Conservation (phyloP, 2,113 vertebrate species). For the Ptychochromis oligacanthus region DNA sequence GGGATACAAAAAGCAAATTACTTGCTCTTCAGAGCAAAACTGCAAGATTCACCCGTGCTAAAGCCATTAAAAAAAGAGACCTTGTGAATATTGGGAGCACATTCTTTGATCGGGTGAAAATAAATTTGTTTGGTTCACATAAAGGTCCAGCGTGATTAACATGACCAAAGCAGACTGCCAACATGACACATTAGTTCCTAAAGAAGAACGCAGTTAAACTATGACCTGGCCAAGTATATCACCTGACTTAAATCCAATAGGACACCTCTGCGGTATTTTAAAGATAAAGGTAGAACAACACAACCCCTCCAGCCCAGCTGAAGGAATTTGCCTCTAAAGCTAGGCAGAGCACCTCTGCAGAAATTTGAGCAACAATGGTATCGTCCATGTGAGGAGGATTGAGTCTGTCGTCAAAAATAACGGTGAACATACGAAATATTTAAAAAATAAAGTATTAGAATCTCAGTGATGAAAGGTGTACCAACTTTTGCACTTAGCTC, state of each 20-base stretch:
- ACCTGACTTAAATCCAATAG: not conserved
- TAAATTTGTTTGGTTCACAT: not conserved
- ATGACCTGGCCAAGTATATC: not conserved
- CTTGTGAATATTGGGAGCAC: not conserved
- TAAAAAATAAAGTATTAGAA: too few relatives aligned
- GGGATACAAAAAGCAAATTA: not conserved
- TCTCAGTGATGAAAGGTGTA: not conserved
- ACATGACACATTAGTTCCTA: not conserved
- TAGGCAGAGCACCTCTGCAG: not conserved
- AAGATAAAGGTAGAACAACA: not conserved
- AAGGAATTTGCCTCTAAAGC: not conserved
- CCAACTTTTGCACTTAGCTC: too few relatives aligned
- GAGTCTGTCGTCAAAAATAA: not conserved
- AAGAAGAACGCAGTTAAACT: not conserved
- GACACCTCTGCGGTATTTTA: not conserved
- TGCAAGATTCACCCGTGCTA: not conserved
- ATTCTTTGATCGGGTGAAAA: not conserved
- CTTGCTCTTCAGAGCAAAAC: not conserved
- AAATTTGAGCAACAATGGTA: not conserved
- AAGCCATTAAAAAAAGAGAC: not conserved
- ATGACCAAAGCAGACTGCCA: not conserved
- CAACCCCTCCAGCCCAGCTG: not conserved
- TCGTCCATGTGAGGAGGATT: too few relatives aligned
- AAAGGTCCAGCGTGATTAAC: not conserved
- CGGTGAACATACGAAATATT: not conserved